Conservation (phyloP, 2,888 invertebrate genomes). For the Petrophora chlorosata region DNA sequence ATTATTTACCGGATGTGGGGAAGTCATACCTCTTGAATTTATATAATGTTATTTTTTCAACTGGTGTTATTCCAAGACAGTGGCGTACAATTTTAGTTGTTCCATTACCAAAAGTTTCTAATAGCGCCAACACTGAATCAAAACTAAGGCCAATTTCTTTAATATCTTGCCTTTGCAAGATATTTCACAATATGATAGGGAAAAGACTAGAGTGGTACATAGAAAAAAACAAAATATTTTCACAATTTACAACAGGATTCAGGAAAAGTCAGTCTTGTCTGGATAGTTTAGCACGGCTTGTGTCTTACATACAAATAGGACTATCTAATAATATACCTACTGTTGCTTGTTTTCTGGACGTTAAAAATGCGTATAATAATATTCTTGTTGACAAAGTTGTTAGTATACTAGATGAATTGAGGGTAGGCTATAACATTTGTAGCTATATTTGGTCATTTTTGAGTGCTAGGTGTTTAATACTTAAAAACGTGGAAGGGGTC, state of each 20-base stretch:
- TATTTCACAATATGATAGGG: slow-evolving; percentile 29
- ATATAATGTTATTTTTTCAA: slow-evolving; percentile 15
- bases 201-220: slow-evolving; percentile 34
- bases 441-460: no score
- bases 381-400: no score
- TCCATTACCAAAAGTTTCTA: slow-evolving; percentile 30
- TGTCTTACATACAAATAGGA: no score
- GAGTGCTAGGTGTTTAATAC: no score
- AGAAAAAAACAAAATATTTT: slow-evolving; percentile 24
- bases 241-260: slow-evolving; percentile 23
- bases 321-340: slow-evolving; percentile 11
- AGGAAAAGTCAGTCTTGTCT: slow-evolving; percentile 17
- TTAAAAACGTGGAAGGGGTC: no score
- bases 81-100: slow-evolving; percentile 9
- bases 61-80: slow-evolving; percentile 16
- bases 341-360: neutral
- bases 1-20: slow-evolving; percentile 14
- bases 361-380: no score
- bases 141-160: slow-evolving; percentile 29
- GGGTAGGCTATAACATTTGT: no score
- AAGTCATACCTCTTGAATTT: slow-evolving; percentile 17
- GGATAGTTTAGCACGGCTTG: slow-evolving; percentile 27
- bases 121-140: neutral
- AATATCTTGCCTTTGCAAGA: no score
- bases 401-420: no score